Base-by-base conservation (phyloP, 2,113 vertebrate species). In the Perca schrenkii region DNA sequence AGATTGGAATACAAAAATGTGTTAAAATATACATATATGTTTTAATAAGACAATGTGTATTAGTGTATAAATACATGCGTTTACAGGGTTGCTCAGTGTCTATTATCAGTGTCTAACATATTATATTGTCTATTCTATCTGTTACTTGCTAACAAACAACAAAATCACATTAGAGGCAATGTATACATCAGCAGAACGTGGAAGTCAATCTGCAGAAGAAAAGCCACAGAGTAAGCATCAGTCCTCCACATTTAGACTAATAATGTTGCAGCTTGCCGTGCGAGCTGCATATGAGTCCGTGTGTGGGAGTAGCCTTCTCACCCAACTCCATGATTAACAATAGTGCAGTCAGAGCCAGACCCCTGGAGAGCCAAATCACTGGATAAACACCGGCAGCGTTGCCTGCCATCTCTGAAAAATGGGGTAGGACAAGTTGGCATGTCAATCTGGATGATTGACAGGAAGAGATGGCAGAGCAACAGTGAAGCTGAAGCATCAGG, bases 381-480 rank as follows among this genome's bases (percentile, higher is more conserved):
- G 85, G 83, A 85, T 86, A 87, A 88, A 87, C 77, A 72, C 75
- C 46, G 19, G 72, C 74, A 75, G 75, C 60, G 4, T 63, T 65
- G 88, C 81, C 83, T 88, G 82, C 80, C 83, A 77, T 76, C 77
- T 73, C 75, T 46, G 73, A 84, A 78, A 85, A 85, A 82, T 67
- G 47, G 64, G 77, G 60, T 53, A 90, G 84, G 82, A 83, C 79
- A 58, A 65, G 83, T 65, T 60, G 11, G 68, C 74, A 19, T 76
- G 92, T 91, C 93, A 89, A 73, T 93, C 91, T 4, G n/a, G 53
- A 60, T 92, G 91, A 93, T 10, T 89, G 93, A 89, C 92, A 74
- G 88, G 54, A 57, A 13, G 74, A 89, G 71, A 89, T 82, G 83
- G 86, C 77, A 67, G 68, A 80, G 84, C 46, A 53, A 72, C 73